These are phyloP conservation scores for Brachionus asplanchnoidis DNA, from an alignment of 1,140 invertebrate species.

Conservation along the genomic window DNA sequence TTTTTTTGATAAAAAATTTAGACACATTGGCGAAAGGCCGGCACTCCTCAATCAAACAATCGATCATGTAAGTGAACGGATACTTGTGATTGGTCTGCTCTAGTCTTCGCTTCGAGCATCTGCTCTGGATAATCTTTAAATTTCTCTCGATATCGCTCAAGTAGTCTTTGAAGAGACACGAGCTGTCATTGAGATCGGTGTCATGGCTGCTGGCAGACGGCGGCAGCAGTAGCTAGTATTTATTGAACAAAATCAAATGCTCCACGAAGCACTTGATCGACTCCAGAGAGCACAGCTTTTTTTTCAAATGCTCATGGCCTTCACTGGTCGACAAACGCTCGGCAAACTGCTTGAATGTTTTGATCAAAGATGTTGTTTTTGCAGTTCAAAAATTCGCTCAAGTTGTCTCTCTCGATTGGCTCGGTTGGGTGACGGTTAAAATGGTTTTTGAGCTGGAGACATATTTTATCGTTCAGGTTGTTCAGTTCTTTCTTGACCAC, in stretches of 20 bases:
- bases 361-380: constrained; percentile 5
- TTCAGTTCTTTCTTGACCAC: not conserved
- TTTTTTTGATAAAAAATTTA: not conserved
- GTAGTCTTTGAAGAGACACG: not conserved
- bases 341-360: not conserved
- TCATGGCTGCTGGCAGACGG: too few species aligned
- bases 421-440: not conserved
- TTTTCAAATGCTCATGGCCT: not conserved
- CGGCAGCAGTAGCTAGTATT: too few species aligned
- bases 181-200: too few species aligned
- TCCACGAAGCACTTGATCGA: too few species aligned
- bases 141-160: not conserved
- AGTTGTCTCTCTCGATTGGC: not conserved
- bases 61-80: constrained; percentile 14
- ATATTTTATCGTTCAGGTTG: not conserved
- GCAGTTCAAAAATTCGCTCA: not conserved
- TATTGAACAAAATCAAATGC: too few species aligned
- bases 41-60: constrained; percentile 25
- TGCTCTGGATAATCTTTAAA: not conserved
- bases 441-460: not conserved
- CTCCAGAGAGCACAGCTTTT: too few species aligned
- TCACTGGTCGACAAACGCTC: not conserved
- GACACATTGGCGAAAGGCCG: not conserved
- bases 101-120: not conserved
- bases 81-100: not conserved